Conservation (phyloP, 2,888 invertebrate species). For the Cephus pygmeus region DNA sequence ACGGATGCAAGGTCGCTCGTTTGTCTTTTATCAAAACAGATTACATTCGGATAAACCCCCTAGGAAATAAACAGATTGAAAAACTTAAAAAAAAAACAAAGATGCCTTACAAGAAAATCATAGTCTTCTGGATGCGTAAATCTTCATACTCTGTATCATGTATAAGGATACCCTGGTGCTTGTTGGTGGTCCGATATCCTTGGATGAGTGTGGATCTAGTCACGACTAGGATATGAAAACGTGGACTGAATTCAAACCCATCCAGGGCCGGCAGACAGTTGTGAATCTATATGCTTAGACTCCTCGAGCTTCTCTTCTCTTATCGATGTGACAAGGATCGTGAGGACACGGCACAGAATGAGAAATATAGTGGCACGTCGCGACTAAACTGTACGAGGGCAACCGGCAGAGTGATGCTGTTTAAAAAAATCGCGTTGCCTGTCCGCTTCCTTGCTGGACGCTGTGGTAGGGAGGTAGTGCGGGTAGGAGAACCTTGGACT, state of each 20-base stretch:
- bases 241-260: conserved; percentile 83
- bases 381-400: conserved; percentile 22
- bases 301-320: conserved; percentile 8
- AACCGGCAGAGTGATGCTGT: conserved; percentile 33
- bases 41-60: background rate
- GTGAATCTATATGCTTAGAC: background rate
- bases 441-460: conserved; percentile 1
- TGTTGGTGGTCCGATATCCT: conserved; percentile 68
- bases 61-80: background rate
- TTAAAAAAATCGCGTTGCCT: conserved; percentile 26
- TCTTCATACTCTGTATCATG: background rate
- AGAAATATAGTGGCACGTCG: conserved; percentile 17
- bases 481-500: conserved; percentile 15
- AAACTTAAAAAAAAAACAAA: background rate
- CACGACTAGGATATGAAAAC: conserved; percentile 72
- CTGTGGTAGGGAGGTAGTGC: conserved; percentile 2
- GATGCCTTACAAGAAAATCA: background rate
- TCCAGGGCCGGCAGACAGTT: conserved; percentile 65
- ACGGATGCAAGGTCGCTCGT: background rate
- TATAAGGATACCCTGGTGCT: background rate
- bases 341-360: background rate
- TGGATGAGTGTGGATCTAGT: conserved; percentile 87
- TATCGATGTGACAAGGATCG: conserved; percentile 20
- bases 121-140: background rate
- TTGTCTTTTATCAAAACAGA: background rate